Evolutionary conservation across 2,888 invertebrate species (phyloP).

Genomic region (Caenorhabditis drosophilae): DNA sequence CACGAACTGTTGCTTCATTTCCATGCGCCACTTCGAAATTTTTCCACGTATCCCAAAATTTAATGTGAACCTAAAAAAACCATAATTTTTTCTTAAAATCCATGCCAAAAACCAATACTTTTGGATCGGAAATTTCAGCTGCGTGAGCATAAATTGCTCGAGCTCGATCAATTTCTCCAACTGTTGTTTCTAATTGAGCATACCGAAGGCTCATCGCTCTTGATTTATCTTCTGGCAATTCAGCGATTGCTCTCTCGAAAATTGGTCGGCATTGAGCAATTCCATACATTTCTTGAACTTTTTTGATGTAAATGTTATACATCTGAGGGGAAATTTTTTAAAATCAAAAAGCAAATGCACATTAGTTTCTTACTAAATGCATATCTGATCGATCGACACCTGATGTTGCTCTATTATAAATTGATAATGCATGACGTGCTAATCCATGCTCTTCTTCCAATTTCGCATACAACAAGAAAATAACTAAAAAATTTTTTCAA

Average conservation of each 20-base stretch:
- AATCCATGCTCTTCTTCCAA: constrained; percentile 97
- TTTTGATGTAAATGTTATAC: constrained; percentile 97
- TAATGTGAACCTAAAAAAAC: constrained; percentile 76
- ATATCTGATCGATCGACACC: constrained; percentile 91
- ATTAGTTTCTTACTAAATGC: constrained; percentile 81
- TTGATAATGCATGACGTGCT: constrained; percentile 97
- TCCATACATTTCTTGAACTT: constrained; percentile 96
- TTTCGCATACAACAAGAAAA: constrained; percentile 94
- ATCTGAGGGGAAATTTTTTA: constrained; percentile 74
- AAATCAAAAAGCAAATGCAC: constrained; percentile 79
- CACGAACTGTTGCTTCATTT: constrained; percentile 96
- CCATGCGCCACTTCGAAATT: constrained; percentile 98
- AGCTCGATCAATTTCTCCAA: constrained; percentile 97
- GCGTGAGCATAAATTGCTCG: constrained; percentile 96
- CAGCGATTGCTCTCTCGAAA: constrained; percentile 96
- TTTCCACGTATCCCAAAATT: constrained; percentile 99
- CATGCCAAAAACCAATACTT: constrained; percentile 74
- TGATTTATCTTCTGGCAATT: constrained; percentile 85
- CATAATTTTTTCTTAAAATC: not conserved
- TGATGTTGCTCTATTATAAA: constrained; percentile 92
- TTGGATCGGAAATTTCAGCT: constrained; percentile 97
- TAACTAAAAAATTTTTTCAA: constrained; percentile 69
- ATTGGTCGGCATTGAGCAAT: constrained; percentile 94
- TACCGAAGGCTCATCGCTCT: constrained; percentile 94
- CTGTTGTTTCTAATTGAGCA: constrained; percentile 95